These are phyloP conservation scores for Argyresthia goedartella DNA, from an alignment of 2,888 invertebrate species.

Conservation along the genomic window DNA sequence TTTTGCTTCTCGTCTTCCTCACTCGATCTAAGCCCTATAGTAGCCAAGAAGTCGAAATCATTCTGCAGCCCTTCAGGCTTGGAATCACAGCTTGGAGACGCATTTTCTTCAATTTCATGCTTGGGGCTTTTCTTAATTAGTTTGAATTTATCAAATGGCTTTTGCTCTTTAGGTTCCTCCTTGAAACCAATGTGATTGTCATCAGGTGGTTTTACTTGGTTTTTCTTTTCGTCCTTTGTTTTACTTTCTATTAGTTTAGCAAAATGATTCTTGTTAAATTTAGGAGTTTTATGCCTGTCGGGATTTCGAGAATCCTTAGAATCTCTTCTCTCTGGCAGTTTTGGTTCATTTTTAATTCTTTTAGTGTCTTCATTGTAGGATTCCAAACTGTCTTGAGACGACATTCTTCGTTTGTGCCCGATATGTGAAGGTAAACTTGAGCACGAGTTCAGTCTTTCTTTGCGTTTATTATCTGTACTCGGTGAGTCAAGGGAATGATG, in stretches of 20 bases:
- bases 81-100: constrained; percentile 21
- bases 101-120: constrained; percentile 32
- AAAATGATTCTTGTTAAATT: constrained; percentile 72
- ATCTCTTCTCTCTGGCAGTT: constrained; percentile 74
- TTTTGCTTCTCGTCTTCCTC: constrained; percentile 73
- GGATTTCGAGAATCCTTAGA: constrained; percentile 74
- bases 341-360: constrained; percentile 69
- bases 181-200: constrained; percentile 47
- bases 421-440: constrained; percentile 74
- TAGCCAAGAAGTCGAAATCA: constrained; percentile 72
- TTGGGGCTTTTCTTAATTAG: constrained; percentile 33
- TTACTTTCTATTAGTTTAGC: constrained; percentile 72
- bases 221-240: constrained; percentile 72
- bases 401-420: constrained; percentile 80
- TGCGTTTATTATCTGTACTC: constrained; percentile 60
- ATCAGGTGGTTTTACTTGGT: constrained; percentile 59
- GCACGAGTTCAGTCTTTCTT: constrained; percentile 72
- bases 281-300: constrained; percentile 59
- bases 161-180: constrained; percentile 32
- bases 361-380: constrained; percentile 72
- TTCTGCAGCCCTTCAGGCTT: constrained; percentile 45
- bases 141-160: constrained; percentile 32
- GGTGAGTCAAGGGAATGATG: constrained; percentile 63
- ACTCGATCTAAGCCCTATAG: constrained; percentile 68
- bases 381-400: constrained; percentile 79